Conservation (phyloP, 2,113 vertebrate genomes). For the Aspidoscelis tigris region DNA sequence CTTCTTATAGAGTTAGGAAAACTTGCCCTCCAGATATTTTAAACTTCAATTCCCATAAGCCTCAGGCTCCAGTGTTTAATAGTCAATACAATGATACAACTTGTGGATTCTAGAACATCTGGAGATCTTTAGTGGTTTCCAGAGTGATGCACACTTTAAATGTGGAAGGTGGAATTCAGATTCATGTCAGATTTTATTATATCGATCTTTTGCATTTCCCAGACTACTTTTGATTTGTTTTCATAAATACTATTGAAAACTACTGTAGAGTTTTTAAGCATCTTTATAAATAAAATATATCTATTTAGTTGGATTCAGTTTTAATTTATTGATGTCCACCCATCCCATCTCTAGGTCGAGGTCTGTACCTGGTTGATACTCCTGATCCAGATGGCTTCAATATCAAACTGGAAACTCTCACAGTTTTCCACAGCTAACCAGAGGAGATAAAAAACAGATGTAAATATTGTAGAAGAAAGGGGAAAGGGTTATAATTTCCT, state of each 20-base stretch:
- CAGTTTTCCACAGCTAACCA: background rate
- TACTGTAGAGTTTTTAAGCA: no score
- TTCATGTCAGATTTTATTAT: background rate
- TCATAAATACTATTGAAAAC: no score
- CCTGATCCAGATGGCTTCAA: no score
- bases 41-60: background rate
- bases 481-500: background rate
- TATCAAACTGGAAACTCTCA: no score
- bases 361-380: no score
- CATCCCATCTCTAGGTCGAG: no score
- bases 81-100: background rate
- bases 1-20: background rate
- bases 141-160: no score
- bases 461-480: background rate
- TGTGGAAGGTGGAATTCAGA: no score
- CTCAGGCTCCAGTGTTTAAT: background rate
- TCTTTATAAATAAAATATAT: no score
- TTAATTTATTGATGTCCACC: no score
- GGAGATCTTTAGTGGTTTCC: background rate
- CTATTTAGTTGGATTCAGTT: no score
- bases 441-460: background rate
- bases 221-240: background rate
- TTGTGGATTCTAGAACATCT: background rate
- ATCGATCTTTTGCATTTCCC: background rate
- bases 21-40: no score